Evolutionary conservation across 2,113 vertebrate species (phyloP), one percentile per base, ranked within the genome.

Genomic region (Lagopus leucura): DNA sequence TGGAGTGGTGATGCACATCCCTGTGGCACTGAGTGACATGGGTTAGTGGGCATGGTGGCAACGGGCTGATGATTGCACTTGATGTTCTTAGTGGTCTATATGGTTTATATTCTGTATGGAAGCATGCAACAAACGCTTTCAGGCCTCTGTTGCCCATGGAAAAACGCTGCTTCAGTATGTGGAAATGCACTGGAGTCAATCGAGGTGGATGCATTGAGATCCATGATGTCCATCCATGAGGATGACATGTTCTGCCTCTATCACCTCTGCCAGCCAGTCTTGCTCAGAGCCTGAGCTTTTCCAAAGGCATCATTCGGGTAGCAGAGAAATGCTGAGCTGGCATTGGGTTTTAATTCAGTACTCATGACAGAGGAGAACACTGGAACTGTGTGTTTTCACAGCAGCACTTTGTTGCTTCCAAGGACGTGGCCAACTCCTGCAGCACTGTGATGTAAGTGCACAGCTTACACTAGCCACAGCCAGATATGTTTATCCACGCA

Each of bases 301-400:
- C 50, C 38, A 60, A 40, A 83, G 38, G 16, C n/a, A 27, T 20
- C 24, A 3, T 24, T 30, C 14, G 2, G 1, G 38, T 13, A 28
- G 65, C 0, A 1, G 14, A 12, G 50, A 65, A 65, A 58, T 61
- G 55, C 70, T 70, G 74, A 30, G 36, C 1, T 40, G 38, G 28
- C 15, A 2, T 0, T 14, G 1, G 0, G n/a, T 13, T 88, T 48
- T 66, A 64, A 42, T 55, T 47, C 52, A 15, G 4, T 1, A 3
- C 18, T 40, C 0, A 0, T 21, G 43, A 27, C n/a, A 11, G 30
- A 38, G 24, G n/a, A 52, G 5, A 18, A 65, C 40, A 40, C 11
- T n/a, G 42, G 64, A 65, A 15, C 28, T 17, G 4, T 5, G 30
- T 7, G 9, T 34, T 58, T 3, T 4, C 32, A 25, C 72, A 78